Evolutionary conservation across 2,113 vertebrate species (phyloP).

Genomic region (Calyptommatus sinebrachiatus): DNA sequence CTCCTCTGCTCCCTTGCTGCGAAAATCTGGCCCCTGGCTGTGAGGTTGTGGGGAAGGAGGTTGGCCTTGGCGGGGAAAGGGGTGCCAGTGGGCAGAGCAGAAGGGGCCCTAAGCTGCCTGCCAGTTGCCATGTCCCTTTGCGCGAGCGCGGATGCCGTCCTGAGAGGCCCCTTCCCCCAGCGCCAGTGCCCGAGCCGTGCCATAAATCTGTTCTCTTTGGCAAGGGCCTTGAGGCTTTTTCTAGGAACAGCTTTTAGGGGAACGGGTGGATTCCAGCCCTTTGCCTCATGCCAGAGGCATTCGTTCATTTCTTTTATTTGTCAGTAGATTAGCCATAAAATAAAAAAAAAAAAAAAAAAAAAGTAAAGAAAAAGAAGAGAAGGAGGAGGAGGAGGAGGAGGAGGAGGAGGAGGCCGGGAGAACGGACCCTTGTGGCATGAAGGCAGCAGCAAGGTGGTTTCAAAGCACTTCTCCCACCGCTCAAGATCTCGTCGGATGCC

Average conservation of each 20-base stretch:
- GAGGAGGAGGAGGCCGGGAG: too few species aligned
- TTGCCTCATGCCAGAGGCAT: slow-evolving; percentile 8
- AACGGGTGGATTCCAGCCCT: slow-evolving; percentile 37
- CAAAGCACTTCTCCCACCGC: too few species aligned
- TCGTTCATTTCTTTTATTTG: background rate
- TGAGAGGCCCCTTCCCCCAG: slow-evolving; percentile 24
- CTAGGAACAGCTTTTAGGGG: slow-evolving; percentile 46
- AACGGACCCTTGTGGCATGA: background rate
- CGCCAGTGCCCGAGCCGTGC: slow-evolving; percentile 51
- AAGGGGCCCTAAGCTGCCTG: too few species aligned
- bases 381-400: too few species aligned
- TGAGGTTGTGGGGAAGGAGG: background rate
- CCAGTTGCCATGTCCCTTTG: too few species aligned
- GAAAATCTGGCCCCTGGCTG: background rate
- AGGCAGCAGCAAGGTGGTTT: too few species aligned
- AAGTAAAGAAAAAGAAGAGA: too few species aligned
- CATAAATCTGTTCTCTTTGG: slow-evolving; percentile 72
- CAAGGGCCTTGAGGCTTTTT: slow-evolving; percentile 41
- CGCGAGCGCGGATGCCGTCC: too few species aligned
- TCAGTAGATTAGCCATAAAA: background rate
- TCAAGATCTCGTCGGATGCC: background rate
- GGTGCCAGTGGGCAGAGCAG: too few species aligned
- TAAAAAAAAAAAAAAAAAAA: too few species aligned
- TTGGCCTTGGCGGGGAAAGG: background rate
- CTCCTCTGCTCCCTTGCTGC: background rate